Evolutionary conservation across 2,113 vertebrate genomes (phyloP), one percentile per base, ranked within the genome.

Genomic region (Brienomyrus longianalis): DNA sequence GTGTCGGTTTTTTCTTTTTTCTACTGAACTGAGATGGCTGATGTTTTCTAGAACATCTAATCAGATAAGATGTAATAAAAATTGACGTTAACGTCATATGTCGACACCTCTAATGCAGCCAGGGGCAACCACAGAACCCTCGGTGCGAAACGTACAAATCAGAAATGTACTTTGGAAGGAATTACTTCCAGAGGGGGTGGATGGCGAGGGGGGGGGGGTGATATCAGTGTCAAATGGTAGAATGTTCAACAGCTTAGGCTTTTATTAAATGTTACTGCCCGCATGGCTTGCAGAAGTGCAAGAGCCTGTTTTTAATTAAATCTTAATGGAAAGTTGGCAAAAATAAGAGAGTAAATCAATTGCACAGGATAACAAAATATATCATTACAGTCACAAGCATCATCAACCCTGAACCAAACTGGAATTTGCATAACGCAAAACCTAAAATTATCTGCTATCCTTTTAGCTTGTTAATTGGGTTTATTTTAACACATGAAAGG

Each of bases 291-390:
- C 5, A 80, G 74, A 80, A 31, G 35, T 6, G 39, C 6, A 43
- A 80, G 2, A 80, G 35, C 35, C 74, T 80, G 35, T 80, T 80
- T 80, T 80, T 80, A 80, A 80, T 80, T 80, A 80, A 80, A 80
- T 43, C 31, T 35, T 43, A 39, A 80, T 80, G 13, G 74, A 19
- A 80, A 80, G 35, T 80, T 43, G 31, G 74, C 13, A 43, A 43
- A 80, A 80, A 80, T 70, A 70, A 70, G 62, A 70, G 13, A 31
- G 62, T 70, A 31, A 27, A 31, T 27, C 43, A 80, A 80, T 80
- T 39, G 74, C 74, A 43, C 35, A 43, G 35, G 74, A n/a, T 39
- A 77, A 43, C 15, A 19, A 80, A 80, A 80, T 35, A 74, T 80
- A 19, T 43, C 5, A 80, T 80, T 80, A 80, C 35, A 43, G 35